Evolutionary conservation across 1,140 invertebrate species (phyloP).

Genomic region (Drosophila quadrilineata): DNA sequence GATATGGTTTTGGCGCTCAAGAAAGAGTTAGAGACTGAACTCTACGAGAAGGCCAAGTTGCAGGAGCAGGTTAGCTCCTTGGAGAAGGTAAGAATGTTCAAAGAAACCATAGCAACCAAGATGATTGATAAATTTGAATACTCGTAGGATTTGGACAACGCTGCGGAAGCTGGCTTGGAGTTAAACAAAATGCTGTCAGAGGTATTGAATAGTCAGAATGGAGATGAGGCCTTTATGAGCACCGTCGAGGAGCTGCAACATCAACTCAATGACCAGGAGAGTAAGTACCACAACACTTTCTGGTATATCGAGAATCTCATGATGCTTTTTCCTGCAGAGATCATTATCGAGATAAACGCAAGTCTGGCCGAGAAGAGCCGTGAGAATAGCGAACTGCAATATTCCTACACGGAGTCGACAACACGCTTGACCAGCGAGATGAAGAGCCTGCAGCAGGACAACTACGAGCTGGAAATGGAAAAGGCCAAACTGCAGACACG

Average conservation of each 20-base stretch:
- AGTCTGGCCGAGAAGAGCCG: conserved; percentile 82
- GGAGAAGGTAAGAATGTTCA: conserved; percentile 82
- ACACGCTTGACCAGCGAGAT: conserved; percentile 76
- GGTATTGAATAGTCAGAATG: conserved; percentile 83
- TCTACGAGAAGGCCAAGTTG: conserved; percentile 78
- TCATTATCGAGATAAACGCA: conserved; percentile 82
- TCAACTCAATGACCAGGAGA: conserved; percentile 85
- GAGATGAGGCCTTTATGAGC: conserved; percentile 84
- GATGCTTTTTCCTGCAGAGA: conserved; percentile 48
- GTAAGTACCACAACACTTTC: conserved; percentile 64
- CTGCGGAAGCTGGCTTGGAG: conserved; percentile 85
- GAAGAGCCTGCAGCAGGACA: conserved; percentile 66
- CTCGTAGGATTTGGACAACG: conserved; percentile 84
- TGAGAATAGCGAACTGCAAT: conserved; percentile 82
- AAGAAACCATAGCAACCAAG: not conserved
- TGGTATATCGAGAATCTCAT: not conserved
- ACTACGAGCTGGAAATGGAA: conserved; percentile 70
- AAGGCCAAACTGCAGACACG: conserved; percentile 82
- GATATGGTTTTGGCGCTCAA: conserved; percentile 86
- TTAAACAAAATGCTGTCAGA: conserved; percentile 86
- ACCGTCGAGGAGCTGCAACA: conserved; percentile 85
- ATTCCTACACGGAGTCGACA: conserved; percentile 82
- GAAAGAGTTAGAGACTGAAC: conserved; percentile 83
- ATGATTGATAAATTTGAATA: not conserved
- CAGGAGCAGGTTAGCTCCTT: conserved; percentile 83